Percentiles rank a stretch among this genome's conserved stretches.
phyloP scores from a whole-genome alignment of 35 echinoderm and acorn worm genomes.

The Acanthaster planci region DNA sequence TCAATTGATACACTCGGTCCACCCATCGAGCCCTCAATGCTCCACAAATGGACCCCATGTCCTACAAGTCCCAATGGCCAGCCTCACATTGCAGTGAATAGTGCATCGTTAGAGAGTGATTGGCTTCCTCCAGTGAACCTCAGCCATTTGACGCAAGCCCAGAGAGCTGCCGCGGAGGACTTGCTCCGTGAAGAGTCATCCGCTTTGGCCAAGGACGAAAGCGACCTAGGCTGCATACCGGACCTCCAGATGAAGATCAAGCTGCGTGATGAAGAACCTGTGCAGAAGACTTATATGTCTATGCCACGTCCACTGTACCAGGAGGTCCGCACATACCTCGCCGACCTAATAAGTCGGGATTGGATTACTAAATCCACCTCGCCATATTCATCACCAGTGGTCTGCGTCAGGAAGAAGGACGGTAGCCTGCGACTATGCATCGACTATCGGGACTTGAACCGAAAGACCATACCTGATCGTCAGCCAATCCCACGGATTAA shows the following conservation, averaged over 20 bases:
- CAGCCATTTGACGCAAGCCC: neutral
- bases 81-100: no score
- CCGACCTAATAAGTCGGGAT: constrained; percentile 41
- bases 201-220: constrained; percentile 33
- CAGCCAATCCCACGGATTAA: constrained; percentile 8
- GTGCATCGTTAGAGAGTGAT: no score
- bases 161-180: constrained; percentile 15
- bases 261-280: constrained; percentile 1
- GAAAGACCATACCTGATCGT: constrained; percentile 43
- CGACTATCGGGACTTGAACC: constrained; percentile 53
- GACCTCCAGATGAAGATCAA: constrained; percentile 29
- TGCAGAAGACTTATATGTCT: constrained; percentile 29
- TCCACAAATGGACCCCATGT: neutral
- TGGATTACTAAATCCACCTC: no score
- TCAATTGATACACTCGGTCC: neutral
- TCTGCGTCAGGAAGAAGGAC: constrained; percentile 56
- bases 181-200: constrained; percentile 50
- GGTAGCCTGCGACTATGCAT: constrained; percentile 46
- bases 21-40: neutral
- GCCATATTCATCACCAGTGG: constrained; percentile 61
- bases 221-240: neutral
- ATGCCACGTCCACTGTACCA: constrained; percentile 39
- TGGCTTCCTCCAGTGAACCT: constrained; percentile 63
- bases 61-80: no score
- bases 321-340: constrained; percentile 42